Evolutionary conservation across 2,113 vertebrate species (phyloP).

Genomic region (Alexandromys fortis): DNA sequence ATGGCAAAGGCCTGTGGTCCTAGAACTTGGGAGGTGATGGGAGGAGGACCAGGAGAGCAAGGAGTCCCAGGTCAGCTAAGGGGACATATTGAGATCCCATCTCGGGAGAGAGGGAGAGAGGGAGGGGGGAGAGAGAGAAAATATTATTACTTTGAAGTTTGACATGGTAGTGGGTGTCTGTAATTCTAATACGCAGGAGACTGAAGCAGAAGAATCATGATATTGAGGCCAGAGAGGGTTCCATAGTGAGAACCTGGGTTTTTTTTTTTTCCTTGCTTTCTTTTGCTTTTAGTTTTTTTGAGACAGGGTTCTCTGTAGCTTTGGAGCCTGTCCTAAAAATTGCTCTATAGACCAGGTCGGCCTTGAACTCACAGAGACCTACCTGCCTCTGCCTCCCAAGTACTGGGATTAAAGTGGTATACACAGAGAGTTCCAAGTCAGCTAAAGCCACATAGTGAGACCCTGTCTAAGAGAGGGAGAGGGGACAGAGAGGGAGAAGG

Average conservation of each 20-base stretch:
- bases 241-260: background rate
- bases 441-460: background rate
- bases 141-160: background rate
- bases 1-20: background rate
- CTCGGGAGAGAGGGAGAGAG: background rate
- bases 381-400: too few species aligned
- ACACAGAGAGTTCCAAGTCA: background rate
- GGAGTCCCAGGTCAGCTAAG: background rate
- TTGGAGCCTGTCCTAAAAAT: too few species aligned
- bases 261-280: too few species aligned
- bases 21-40: background rate
- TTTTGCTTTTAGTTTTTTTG: too few species aligned
- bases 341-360: too few species aligned
- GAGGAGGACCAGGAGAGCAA: background rate
- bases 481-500: too few species aligned
- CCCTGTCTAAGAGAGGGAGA: background rate
- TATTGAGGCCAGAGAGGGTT: background rate
- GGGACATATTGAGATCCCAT: background rate
- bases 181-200: background rate
- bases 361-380: too few species aligned
- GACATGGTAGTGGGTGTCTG: background rate
- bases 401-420: background rate
- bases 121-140: background rate
- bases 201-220: background rate
- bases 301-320: too few species aligned